Base-by-base conservation (phyloP, 1,140 invertebrate genomes). In the Philotrypesis tridentata region DNA sequence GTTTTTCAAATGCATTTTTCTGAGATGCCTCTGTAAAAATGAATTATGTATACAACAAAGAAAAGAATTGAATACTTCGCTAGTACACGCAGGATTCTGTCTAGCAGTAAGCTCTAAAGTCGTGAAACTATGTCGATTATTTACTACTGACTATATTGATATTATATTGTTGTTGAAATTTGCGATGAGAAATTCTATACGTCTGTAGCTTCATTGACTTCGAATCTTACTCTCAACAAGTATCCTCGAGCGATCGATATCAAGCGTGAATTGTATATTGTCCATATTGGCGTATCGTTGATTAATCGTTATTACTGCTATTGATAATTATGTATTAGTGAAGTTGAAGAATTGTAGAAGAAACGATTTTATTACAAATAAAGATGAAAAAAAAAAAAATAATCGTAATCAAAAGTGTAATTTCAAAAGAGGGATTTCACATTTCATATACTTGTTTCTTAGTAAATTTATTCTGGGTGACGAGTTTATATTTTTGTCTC, bases 401-500 rank as follows among this genome's bases (percentile, higher is more conserved):
- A n/a, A n/a, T n/a, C n/a, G n/a, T n/a, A n/a, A 63, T 60, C 7
- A 60, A 55, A 73, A 14, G 61, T 27, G 27, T 27, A 25, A 65
- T 31, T 74, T 23, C 21, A 31, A 33, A 76, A 65, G 23, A 77
- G 29, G 48, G 75, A 81, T 80, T 67, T 61, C 37, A 23, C 70
- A 37, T 73, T 76, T 14, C 68, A 17, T 72, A 67, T 83, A 60
- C 73, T 82, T 80, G 68, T 80, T 78, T 81, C 68, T 85, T 80
- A 65, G 14, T 75, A 63, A 72, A 55, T 84, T 81, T 48, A 40
- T 72, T 75, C 55, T 40, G 55, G 72, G 84, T 80, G 65, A 83
- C 85, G 84, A 85, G 85, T 87, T 86, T 84, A 86, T 87, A 88
- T 88, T 80, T 37, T 70, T 80, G 25, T 70, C 40, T 78, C 73